phyloP scores from a whole-genome alignment of 2,888 invertebrate genomes.

The Blomia tropicalis region DNA sequence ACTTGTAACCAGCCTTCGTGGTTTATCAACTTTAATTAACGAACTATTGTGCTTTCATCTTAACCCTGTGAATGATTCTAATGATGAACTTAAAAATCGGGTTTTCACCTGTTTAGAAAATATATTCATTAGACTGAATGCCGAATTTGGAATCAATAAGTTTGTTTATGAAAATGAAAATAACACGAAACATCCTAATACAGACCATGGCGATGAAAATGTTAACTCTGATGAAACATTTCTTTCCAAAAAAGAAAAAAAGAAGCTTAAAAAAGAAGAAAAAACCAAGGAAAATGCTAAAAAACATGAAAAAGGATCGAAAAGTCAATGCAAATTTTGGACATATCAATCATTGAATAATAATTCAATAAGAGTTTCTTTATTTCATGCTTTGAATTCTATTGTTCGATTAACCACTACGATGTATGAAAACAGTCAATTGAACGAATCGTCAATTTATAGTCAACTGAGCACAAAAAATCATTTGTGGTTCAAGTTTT shows the following conservation, averaged over 20 bases:
- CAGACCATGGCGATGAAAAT: not conserved
- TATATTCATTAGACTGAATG: not conserved
- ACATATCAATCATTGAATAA: not conserved
- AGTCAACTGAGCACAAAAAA: not conserved
- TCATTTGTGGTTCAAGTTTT: slow-evolving; percentile 2
- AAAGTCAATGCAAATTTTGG: not conserved
- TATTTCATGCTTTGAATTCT: slow-evolving; percentile 4
- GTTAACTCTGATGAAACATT: not conserved
- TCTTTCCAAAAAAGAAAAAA: slow-evolving; percentile 7
- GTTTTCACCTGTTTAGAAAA: slow-evolving; percentile 11
- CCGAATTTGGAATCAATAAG: not conserved
- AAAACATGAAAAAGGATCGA: not conserved
- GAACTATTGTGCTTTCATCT: not conserved
- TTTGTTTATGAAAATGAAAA: not conserved
- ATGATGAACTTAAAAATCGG: not conserved
- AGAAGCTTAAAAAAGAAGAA: not conserved
- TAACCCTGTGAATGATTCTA: not conserved
- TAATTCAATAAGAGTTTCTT: not conserved
- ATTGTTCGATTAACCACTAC: slow-evolving; percentile 1
- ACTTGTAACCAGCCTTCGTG: not conserved
- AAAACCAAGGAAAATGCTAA: not conserved
- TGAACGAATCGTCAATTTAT: not conserved
- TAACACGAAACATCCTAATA: not conserved
- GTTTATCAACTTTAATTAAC: not conserved
- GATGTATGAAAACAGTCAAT: not conserved